Evolutionary conservation across 2,888 invertebrate genomes (phyloP), one percentile per base, ranked within the genome.

Genomic region (Eupithecia vulgata): DNA sequence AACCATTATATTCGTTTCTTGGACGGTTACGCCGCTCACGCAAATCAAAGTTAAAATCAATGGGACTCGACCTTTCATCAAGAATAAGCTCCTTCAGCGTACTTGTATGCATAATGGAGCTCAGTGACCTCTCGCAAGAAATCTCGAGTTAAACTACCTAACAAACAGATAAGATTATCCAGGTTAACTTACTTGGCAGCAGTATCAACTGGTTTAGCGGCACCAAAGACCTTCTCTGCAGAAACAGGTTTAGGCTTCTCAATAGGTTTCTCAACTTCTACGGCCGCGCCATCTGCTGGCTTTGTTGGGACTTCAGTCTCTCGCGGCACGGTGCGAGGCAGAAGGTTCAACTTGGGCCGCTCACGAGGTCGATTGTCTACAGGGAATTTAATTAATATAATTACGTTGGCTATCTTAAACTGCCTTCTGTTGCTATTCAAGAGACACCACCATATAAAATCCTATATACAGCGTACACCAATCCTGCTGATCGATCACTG

Each of bases 191-290:
- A 95, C 94, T 97, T 96, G 65, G 98, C 97, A 69, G 98, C 96
- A 2, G 99, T 99, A 88, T 99, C 98, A 0, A 99, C 99, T 0
- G 99, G 99, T 88, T 97, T 98, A 25, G 99, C 99, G 42, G 96
- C 97, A n/a, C 99, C 99, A 88, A 99, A 99, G 80, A 99, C 98
- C 73, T 97, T 97, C 66, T 96, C 95, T 0, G 96, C 95, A 2
- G 96, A 92, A 68, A 95, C 95, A 13, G 95, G 95, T 70, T 94
- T 89, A n/a, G 95, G 88, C 70, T 89, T 89, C 1, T 90, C 90
- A 0, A 84, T 76, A 10, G 76, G 79, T 68, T 83, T 82, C 4
- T 86, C 87, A 0, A 85, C 86, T 12, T 81, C 84, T 17, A 76
- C 87, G 73, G 81, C 80, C 0, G 87, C 88, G 17, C 89, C 91